These are phyloP conservation scores for Diorhabda carinulata DNA, from an alignment of 1,140 invertebrate species.

Conservation along the genomic window DNA sequence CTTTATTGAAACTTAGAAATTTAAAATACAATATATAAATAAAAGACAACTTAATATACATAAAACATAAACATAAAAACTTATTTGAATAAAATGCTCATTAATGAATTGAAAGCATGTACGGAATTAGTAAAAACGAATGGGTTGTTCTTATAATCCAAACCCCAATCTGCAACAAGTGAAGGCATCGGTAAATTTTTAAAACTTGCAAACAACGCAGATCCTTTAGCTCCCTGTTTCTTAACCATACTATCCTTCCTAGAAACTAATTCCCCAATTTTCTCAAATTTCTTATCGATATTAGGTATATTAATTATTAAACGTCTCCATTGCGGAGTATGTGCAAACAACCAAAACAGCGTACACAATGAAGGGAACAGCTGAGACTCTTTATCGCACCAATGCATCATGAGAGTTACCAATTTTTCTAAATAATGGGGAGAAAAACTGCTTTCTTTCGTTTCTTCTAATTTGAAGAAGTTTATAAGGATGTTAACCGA, in stretches of 20 bases:
- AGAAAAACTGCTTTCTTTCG: constrained; percentile 30
- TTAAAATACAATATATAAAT: no score
- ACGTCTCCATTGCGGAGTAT: constrained; percentile 33
- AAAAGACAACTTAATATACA: no score
- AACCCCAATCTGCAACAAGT: constrained; percentile 39
- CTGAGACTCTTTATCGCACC: constrained; percentile 59
- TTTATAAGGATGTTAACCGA: constrained; percentile 54
- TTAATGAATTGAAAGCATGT: constrained; percentile 31
- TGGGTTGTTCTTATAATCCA: constrained; percentile 36
- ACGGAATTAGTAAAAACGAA: constrained; percentile 40
- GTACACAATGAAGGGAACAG: constrained; percentile 60
- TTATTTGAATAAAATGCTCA: constrained; percentile 22
- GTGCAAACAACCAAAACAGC: constrained; percentile 59
- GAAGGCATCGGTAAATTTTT: constrained; percentile 31
- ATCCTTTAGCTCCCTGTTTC: constrained; percentile 18
- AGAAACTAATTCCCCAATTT: constrained; percentile 33
- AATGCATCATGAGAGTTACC: constrained; percentile 55
- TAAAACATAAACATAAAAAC: no score
- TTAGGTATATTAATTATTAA: constrained; percentile 35
- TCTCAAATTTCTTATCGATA: constrained; percentile 29
- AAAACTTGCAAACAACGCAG: constrained; percentile 30
- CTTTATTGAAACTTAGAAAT: neutral
- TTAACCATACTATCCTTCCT: constrained; percentile 41
- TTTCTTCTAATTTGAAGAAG: constrained; percentile 47
- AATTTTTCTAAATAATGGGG: constrained; percentile 46